Base-by-base conservation (phyloP, 2,888 invertebrate species). In the Tiliacea citrago region DNA sequence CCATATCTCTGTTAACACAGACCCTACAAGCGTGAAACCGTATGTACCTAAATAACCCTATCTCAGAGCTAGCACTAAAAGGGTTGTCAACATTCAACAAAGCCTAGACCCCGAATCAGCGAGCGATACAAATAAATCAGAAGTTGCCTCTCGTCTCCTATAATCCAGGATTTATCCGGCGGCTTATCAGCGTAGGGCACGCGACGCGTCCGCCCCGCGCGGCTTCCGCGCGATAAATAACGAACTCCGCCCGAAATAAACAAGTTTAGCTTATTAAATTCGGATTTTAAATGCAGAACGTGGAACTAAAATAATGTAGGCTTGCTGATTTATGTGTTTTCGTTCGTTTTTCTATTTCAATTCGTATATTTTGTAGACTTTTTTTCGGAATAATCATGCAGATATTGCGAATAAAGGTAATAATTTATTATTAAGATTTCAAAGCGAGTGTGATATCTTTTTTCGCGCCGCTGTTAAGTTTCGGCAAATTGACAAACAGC, bases 181-280 rank as follows among this genome's bases (percentile, higher is more conserved):
- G 73, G 83, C 81, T 86, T 86, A 83, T 86, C 83, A 63, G 77
- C 86, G 73, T 60, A 66, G 65, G 55, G 81, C 83, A 81, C 61
- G 80, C 85, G 82, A 78, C 74, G 72, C 83, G 85, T 75, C 82
- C 82, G 75, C 82, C 45, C 65, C 65, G 62, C 35, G 12, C 83
- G 69, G 66, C 80, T 85, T 77, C 74, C 72, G 75, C 71, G 67
- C 86, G 81, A 84, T 83, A 81, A 86, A 83, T 83, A 83, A 80
- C 79, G 29, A 83, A 85, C 79, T 85, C 78, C 72, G 65, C 16
- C 62, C 67, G 74, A 77, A 84, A 82, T 82, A 84, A 83, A 75
- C 85, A 81, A 82, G 85, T 85, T 85, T 72, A 63, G 72, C 78
- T 82, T 82, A 83, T 83, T 83, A 83, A 78, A 85, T 78, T 85